Percentiles rank a stretch among this genome's conserved stretches.
Conservation (phyloP, 1,140 invertebrate species). For the Mylabris phalerata region DNA sequence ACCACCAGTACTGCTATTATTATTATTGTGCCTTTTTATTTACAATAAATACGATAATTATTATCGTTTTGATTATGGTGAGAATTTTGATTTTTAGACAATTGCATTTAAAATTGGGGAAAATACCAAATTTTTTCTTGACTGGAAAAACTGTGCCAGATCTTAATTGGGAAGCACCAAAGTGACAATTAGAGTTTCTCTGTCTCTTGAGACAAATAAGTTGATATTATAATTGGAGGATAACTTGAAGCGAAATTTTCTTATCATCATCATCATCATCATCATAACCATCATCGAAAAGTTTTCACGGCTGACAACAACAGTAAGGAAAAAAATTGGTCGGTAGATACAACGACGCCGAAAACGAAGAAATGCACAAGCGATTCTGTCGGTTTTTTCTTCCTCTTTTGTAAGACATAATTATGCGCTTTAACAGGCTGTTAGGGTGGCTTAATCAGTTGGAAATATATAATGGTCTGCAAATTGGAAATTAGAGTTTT, state of each 20-base stretch:
- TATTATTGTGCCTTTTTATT: too few species aligned
- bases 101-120: too few species aligned
- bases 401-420: constrained; percentile 23
- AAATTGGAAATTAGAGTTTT: constrained; percentile 31
- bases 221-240: constrained; percentile 36
- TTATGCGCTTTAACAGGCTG: constrained; percentile 19
- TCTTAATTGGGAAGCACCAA: constrained; percentile 31
- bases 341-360: background rate
- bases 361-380: constrained; percentile 8
- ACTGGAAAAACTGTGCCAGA: constrained; percentile 4
- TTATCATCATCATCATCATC: background rate
- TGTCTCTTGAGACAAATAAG: constrained; percentile 30
- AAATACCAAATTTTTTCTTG: constrained; percentile 2
- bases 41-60: too few species aligned
- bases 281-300: background rate
- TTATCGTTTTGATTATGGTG: too few species aligned
- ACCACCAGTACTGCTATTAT: too few species aligned
- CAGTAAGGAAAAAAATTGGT: too few species aligned
- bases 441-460: constrained; percentile 21
- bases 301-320: too few species aligned
- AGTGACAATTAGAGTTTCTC: constrained; percentile 37
- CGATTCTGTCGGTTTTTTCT: too few species aligned
- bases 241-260: constrained; percentile 16
- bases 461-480: constrained; percentile 29
- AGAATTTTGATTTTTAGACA: too few species aligned